These are phyloP conservation scores for Taphrorychus bicolor DNA, from an alignment of 2,888 invertebrate species.

Conservation along the genomic window DNA sequence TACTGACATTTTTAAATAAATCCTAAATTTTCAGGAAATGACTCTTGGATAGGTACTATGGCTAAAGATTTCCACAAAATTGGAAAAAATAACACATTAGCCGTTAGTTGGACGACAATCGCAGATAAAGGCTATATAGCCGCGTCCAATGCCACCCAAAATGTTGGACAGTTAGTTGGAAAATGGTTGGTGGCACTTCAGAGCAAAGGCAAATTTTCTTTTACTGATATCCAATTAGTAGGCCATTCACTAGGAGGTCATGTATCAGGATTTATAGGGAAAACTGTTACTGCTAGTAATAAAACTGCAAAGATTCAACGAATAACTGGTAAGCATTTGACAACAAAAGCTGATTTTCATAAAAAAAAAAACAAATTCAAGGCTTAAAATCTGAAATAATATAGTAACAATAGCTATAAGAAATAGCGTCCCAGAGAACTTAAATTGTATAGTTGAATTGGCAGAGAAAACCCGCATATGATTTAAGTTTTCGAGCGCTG, in stretches of 20 bases:
- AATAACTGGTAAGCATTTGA: slow-evolving; percentile 19
- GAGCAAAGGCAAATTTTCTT: too few relatives aligned
- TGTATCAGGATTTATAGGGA: slow-evolving; percentile 23
- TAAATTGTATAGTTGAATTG: too few relatives aligned
- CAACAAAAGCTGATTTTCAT: too few relatives aligned
- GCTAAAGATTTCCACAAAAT: slow-evolving; percentile 10
- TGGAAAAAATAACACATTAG: slow-evolving; percentile 9
- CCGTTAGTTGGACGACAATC: slow-evolving; percentile 9
- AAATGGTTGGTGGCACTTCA: slow-evolving; percentile 7
- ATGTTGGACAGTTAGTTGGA: slow-evolving; percentile 14
- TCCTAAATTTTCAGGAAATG: slow-evolving; percentile 3
- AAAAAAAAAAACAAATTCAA: too few relatives aligned
- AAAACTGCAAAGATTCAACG: background rate
- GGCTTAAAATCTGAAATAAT: too few relatives aligned
- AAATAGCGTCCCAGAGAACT: too few relatives aligned
- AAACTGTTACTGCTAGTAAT: slow-evolving; percentile 2
- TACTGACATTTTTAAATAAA: background rate
- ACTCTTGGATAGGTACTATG: slow-evolving; percentile 15
- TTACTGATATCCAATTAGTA: slow-evolving; percentile 15
- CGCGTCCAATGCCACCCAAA: slow-evolving; percentile 8
- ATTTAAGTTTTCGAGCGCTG: too few relatives aligned
- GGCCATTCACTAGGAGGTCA: slow-evolving; percentile 33
- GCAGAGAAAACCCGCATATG: too few relatives aligned
- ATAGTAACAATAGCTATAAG: too few relatives aligned
- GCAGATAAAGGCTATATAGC: slow-evolving; percentile 9